Conservation (phyloP, 1,140 invertebrate genomes). For the Bicyclus anynana region DNA sequence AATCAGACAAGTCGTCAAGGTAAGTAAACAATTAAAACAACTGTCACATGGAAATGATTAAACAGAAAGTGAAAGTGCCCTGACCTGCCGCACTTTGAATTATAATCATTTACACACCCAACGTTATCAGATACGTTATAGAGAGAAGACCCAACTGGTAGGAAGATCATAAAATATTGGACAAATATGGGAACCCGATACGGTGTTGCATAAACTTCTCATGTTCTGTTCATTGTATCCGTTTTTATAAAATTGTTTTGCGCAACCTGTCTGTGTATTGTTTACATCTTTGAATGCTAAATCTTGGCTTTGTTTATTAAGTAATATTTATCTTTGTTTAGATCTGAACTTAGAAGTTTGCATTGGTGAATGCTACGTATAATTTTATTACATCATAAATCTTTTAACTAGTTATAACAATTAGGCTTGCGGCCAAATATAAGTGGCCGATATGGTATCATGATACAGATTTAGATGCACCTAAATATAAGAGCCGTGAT, state of each 20-base stretch:
- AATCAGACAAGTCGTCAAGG: no score
- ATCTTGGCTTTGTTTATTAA: not conserved
- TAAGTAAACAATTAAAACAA: not conserved
- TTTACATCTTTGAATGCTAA: not conserved
- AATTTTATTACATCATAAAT: no score
- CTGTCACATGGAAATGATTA: not conserved
- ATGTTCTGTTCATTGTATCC: conserved; percentile 21
- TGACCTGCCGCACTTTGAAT: conserved; percentile 22
- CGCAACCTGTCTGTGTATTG: not conserved
- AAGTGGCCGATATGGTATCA: no score
- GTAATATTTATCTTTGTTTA: not conserved
- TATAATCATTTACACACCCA: conserved; percentile 18
- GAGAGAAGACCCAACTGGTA: conserved; percentile 1
- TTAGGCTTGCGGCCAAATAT: no score
- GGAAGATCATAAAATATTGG: conserved; percentile 18
- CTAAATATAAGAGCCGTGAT: no score
- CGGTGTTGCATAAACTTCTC: conserved; percentile 20
- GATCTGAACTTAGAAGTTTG: no score
- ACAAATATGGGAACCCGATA: conserved; percentile 18
- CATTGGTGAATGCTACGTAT: no score
- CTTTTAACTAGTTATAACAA: no score
- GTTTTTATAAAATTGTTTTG: conserved; percentile 15
- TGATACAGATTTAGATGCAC: no score
- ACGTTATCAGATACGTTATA: conserved; percentile 8
- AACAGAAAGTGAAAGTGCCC: conserved; percentile 25